These are phyloP conservation scores for Cairina moschata DNA, from an alignment of 2,113 vertebrate species.

Conservation along the genomic window DNA sequence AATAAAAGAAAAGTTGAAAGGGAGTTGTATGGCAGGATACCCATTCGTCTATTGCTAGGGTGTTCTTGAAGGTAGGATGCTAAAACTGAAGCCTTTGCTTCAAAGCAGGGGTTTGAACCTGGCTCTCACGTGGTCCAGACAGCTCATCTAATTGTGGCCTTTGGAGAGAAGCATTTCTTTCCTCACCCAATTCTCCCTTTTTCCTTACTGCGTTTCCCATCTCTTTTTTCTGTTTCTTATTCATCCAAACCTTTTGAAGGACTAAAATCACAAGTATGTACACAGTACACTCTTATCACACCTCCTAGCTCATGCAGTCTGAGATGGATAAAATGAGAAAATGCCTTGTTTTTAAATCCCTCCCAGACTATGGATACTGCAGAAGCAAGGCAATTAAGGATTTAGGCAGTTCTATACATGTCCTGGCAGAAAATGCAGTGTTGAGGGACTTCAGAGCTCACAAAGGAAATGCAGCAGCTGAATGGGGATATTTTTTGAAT, in stretches of 20 bases:
- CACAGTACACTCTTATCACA: not conserved
- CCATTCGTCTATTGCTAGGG: not conserved
- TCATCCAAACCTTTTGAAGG: not conserved
- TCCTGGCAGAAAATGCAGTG: slow-evolving; percentile 20
- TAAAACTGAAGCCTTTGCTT: not conserved
- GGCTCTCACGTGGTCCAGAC: not conserved
- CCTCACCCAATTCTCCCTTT: not conserved
- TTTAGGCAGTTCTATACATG: not conserved
- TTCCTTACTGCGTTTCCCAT: not conserved
- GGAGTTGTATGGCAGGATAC: not conserved
- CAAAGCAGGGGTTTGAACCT: not conserved
- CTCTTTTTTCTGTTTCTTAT: not conserved
- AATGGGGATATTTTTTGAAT: not conserved
- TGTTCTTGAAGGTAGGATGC: not conserved
- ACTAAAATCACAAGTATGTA: not conserved
- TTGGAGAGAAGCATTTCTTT: not conserved
- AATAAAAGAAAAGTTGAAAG: not conserved
- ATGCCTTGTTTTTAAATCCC: not conserved
- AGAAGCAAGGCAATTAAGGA: slow-evolving; percentile 38
- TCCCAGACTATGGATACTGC: not conserved
- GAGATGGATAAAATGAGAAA: slow-evolving; percentile 11
- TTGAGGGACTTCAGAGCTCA: not conserved
- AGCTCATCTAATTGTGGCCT: not conserved
- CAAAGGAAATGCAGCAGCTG: slow-evolving; percentile 1
- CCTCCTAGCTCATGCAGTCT: not conserved